Conservation (phyloP, 1,140 invertebrate genomes). For the Diplogasteroides magnus region DNA sequence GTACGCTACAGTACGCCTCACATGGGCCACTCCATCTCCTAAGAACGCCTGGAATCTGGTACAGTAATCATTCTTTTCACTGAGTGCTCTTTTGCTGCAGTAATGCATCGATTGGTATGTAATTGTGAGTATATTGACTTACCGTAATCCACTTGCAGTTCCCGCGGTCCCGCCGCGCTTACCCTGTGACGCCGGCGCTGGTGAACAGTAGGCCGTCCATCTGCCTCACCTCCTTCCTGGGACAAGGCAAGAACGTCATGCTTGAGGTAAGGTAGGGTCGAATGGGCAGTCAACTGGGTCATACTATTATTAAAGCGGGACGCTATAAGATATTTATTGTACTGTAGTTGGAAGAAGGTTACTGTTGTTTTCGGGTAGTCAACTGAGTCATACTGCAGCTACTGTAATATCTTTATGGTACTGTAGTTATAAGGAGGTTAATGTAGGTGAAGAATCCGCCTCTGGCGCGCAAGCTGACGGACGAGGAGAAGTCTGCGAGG, state of each 20-base stretch:
- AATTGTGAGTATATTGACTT: not conserved
- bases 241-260: conserved; percentile 39
- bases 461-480: conserved; percentile 28
- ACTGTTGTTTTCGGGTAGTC: too few relatives aligned
- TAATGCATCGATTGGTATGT: not conserved
- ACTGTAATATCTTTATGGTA: too few relatives aligned
- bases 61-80: not conserved
- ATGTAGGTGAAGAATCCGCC: conserved; percentile 21
- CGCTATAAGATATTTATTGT: too few relatives aligned
- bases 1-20: conserved; percentile 27
- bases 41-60: conserved; percentile 39
- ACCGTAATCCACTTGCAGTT: conserved; percentile 22
- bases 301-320: too few relatives aligned
- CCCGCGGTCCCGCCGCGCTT: conserved; percentile 27
- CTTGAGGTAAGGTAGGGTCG: conserved; percentile 34
- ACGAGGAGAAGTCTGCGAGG: conserved; percentile 4
- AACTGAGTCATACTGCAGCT: too few relatives aligned
- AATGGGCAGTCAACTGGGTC: conserved; percentile 42
- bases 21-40: conserved; percentile 37
- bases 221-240: conserved; percentile 38
- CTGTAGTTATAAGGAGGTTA: too few relatives aligned
- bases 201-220: conserved; percentile 42
- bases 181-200: conserved; percentile 35
- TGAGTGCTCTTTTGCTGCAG: not conserved
- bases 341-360: too few relatives aligned